Base-by-base conservation (phyloP, 2,797 vertebrate species). In the Triplophysa bombifrons region DNA sequence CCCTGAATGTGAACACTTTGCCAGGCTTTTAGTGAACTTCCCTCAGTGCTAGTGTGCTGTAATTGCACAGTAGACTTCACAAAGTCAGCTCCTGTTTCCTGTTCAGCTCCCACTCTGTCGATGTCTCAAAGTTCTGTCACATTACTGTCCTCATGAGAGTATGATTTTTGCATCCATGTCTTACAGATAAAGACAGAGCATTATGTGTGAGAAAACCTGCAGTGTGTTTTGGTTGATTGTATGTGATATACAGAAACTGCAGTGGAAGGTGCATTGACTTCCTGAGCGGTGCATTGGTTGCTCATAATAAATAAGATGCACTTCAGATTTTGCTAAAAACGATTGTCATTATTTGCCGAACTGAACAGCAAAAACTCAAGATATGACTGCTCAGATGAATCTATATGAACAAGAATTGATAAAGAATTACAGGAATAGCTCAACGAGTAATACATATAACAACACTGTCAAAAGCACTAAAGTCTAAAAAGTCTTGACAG, bases 11-110 rank as follows among this genome's bases (percentile, higher is more conserved):
- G 34, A 53, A 73, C 60, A 72, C 81, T 73, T 71, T 83, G 79
- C 81, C 85, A 83, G 81, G 46, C 83, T 68, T 72, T 74, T 74
- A 73, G 72, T 70, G 80, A 74, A 80, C 78, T 83, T 80, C 69
- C 76, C 75, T 69, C 66, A 78, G 55, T 82, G 79, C 48, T 55
- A 77, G 74, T 55, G 75, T 73, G 79, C 70, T 48, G 77, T 84
- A 85, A 85, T 82, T 80, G 73, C 55, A 46, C 25, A 69, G 76
- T 27, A 30, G 55, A 60, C 60, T 69, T 72, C 38, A 68, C 4
- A n/a, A 83, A 83, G 63, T 58, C 66, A 66, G 72, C 25, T 61
- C 48, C 22, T 22, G 22, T 22, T 22, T 58, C 78, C 74, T 64
- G 66, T 55, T 61, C 65, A 17, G 9, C n/a, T 72, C 16, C 11